Evolutionary conservation across 2,888 invertebrate species (phyloP).

Genomic region (Rhopalosiphum nymphaeae): DNA sequence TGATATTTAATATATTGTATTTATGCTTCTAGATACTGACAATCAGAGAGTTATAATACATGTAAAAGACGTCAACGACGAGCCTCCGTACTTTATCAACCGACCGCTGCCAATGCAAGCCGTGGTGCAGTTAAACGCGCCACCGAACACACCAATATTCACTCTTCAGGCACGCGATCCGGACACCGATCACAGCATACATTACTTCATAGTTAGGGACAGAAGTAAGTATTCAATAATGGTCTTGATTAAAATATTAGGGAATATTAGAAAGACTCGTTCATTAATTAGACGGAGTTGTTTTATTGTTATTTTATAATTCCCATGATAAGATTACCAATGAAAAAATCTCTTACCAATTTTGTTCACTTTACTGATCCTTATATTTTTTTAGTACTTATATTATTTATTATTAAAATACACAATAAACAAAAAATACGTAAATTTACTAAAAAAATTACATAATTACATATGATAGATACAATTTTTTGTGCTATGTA

Average conservation of each 20-base stretch:
- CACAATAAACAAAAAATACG: too few relatives aligned
- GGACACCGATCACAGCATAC: conserved; percentile 95
- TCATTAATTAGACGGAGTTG: too few relatives aligned
- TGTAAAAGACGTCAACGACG: conserved; percentile 96
- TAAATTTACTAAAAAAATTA: too few relatives aligned
- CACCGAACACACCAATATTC: conserved; percentile 95
- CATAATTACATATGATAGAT: too few relatives aligned
- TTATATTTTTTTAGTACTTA: too few relatives aligned
- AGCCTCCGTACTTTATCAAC: conserved; percentile 97
- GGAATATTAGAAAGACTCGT: background rate
- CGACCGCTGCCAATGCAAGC: conserved; percentile 97
- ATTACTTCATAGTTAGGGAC: conserved; percentile 95
- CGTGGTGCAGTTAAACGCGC: conserved; percentile 94
- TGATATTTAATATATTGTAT: background rate
- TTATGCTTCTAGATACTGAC: conserved; percentile 83
- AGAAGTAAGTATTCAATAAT: conserved; percentile 73
- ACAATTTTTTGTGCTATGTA: too few relatives aligned
- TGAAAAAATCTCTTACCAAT: too few relatives aligned
- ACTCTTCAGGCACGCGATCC: conserved; percentile 97
- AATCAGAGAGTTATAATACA: conserved; percentile 95
- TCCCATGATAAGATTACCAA: too few relatives aligned
- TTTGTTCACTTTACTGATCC: too few relatives aligned
- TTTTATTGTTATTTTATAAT: too few relatives aligned
- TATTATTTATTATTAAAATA: too few relatives aligned
- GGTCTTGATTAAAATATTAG: background rate